Evolutionary conservation across 2,113 vertebrate genomes (phyloP).

Genomic region (Brachyistius frenatus): DNA sequence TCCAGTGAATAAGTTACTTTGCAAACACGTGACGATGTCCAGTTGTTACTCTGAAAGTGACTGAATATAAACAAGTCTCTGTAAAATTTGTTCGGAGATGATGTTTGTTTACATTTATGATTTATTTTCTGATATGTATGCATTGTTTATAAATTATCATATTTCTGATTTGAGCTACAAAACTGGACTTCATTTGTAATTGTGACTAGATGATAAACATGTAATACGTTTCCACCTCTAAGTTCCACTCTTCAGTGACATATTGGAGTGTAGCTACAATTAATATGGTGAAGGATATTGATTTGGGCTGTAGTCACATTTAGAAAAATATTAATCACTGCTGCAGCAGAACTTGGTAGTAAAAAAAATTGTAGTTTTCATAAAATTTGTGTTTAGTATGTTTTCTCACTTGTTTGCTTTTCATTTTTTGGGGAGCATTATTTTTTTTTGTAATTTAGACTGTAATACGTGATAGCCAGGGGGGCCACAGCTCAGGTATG

Average conservation of each 20-base stretch:
- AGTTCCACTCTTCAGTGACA: too few relatives aligned
- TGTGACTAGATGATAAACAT: neutral
- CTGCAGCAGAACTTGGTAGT: neutral
- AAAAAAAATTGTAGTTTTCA: neutral
- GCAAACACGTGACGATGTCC: neutral
- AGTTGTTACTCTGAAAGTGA: neutral
- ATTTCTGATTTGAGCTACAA: neutral
- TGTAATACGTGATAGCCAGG: slow-evolving; percentile 11
- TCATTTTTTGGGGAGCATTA: neutral
- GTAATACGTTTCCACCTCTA: neutral
- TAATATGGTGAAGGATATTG: neutral
- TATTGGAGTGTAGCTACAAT: neutral
- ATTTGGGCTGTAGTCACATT: neutral
- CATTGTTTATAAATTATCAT: neutral
- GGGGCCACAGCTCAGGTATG: slow-evolving; percentile 46
- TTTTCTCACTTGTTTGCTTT: neutral
- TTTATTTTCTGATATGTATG: neutral
- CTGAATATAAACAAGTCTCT: neutral
- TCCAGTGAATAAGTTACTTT: too few relatives aligned
- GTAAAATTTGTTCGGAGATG: neutral
- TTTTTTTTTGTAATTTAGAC: slow-evolving; percentile 4
- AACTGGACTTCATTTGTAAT: neutral
- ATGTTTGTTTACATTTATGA: neutral
- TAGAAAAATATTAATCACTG: neutral
- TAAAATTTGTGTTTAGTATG: neutral